Evolutionary conservation across 2,797 vertebrate species (phyloP), one percentile per base, ranked within the genome.

Genomic region (Scomberomorus guttatus): DNA sequence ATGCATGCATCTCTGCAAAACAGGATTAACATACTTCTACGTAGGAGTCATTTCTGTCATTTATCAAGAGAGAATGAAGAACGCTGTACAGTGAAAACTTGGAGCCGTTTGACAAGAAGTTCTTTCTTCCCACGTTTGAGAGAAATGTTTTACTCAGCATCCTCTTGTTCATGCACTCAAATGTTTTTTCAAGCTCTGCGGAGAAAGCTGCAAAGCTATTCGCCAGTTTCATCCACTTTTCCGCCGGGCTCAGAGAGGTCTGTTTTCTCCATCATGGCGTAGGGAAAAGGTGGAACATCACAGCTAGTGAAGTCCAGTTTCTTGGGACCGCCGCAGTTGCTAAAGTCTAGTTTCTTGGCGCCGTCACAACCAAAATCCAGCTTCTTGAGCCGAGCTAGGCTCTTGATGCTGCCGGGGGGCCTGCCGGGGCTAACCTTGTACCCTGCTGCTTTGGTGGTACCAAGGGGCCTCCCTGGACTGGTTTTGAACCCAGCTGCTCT

Each of bases 401-500:
- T 97, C 96, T 99, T 99, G 95, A 99, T 98, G 96, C 98, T 99
- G 93, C 98, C 98, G 67, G 98, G 98, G 77, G 98, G 98, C 89
- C 98, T 95, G 66, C 98, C 98, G 32, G 98, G 98, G 94, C 98
- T 99, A 89, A 99, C 98, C 95, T 99, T 99, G 89, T 99, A 99
- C 83, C 98, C 98, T 0, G 98, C 98, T 59, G 98, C 98, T 96
- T 98, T 99, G 93, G 98, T 99, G 79, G 98, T 99, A 77, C 98
- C 98, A 66, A 99, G 93, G 74, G 98, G 98, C 95, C 98, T 97
- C 82, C 98, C 98, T 17, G 98, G 98, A 94, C 98, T 99, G 90
- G 98, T 99, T 94, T 99, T 99, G 96, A 99, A 99, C 84, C 98
- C 98, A 62, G 98, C 98, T 3, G 98, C 98, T 95, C 97, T 97